Evolutionary conservation across 2,797 vertebrate genomes (phyloP).

Genomic region (Podargus strigoides): DNA sequence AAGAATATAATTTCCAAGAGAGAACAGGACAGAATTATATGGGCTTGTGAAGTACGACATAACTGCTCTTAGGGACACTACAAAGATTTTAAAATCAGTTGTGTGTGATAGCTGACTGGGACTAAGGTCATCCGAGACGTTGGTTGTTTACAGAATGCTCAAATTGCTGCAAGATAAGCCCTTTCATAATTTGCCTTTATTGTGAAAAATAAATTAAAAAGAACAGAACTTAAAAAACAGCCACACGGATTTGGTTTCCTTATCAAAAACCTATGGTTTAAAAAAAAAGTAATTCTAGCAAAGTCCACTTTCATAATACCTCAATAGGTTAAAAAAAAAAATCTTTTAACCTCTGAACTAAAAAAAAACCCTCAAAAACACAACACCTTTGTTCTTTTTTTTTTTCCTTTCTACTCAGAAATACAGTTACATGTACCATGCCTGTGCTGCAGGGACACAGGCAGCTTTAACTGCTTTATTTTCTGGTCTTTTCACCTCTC

Average conservation of each 20-base stretch:
- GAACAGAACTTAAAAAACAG: neutral
- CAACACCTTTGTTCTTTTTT: neutral
- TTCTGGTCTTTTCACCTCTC: neutral
- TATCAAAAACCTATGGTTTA: neutral
- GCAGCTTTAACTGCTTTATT: neutral
- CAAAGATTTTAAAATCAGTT: neutral
- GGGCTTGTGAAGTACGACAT: neutral
- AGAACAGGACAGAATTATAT: neutral
- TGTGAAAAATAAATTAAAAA: neutral
- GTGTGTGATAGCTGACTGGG: neutral
- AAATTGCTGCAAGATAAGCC: neutral
- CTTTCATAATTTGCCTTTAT: neutral
- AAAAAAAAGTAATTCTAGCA: neutral
- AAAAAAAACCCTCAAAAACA: neutral
- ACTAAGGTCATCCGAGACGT: neutral
- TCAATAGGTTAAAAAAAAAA: neutral
- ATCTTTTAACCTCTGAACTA: neutral
- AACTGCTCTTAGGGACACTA: neutral
- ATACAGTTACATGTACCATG: neutral
- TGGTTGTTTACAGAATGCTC: neutral
- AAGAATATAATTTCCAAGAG: neutral
- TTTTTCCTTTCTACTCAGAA: neutral
- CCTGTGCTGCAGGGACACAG: neutral
- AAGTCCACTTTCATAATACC: neutral
- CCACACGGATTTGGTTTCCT: neutral